Percentiles rank a stretch among this genome's conserved stretches.
phyloP scores from a whole-genome alignment of 2,888 invertebrate species.

The Andrena marginata region DNA sequence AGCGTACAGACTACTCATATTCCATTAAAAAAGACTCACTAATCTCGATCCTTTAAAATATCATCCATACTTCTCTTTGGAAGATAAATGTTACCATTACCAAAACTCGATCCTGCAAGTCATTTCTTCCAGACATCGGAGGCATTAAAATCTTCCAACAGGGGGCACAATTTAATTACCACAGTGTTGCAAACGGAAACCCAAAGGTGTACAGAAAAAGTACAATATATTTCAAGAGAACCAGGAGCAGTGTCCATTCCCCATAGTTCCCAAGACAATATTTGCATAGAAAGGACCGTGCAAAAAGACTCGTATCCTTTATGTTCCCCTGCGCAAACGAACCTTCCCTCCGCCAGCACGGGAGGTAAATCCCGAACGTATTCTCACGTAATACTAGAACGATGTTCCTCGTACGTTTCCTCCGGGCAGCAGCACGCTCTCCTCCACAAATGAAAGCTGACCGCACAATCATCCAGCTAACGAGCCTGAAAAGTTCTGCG shows the following conservation, averaged over 20 bases:
- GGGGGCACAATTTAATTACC: too few relatives aligned
- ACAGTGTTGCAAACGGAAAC: too few relatives aligned
- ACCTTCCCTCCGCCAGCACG: background rate
- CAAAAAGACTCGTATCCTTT: background rate
- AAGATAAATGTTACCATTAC: too few relatives aligned
- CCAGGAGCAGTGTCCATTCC: background rate
- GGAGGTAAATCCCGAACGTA: background rate
- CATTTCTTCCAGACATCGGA: too few relatives aligned
- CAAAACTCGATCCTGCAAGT: too few relatives aligned
- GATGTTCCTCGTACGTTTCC: background rate
- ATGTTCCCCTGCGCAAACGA: background rate
- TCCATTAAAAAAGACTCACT: too few relatives aligned
- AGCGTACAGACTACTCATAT: too few relatives aligned
- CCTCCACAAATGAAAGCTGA: background rate
- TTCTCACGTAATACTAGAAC: background rate
- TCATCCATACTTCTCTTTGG: too few relatives aligned
- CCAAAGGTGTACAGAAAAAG: background rate
- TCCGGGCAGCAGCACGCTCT: background rate
- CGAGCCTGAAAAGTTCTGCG: constrained; percentile 20
- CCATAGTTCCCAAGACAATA: background rate
- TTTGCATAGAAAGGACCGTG: background rate
- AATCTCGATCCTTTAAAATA: too few relatives aligned
- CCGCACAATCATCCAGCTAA: constrained; percentile 4
- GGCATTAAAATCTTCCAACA: too few relatives aligned
- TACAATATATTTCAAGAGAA: background rate